Evolutionary conservation across 2,797 vertebrate genomes (phyloP), one percentile per base, ranked within the genome.

Genomic region (Molossus molossus): DNA sequence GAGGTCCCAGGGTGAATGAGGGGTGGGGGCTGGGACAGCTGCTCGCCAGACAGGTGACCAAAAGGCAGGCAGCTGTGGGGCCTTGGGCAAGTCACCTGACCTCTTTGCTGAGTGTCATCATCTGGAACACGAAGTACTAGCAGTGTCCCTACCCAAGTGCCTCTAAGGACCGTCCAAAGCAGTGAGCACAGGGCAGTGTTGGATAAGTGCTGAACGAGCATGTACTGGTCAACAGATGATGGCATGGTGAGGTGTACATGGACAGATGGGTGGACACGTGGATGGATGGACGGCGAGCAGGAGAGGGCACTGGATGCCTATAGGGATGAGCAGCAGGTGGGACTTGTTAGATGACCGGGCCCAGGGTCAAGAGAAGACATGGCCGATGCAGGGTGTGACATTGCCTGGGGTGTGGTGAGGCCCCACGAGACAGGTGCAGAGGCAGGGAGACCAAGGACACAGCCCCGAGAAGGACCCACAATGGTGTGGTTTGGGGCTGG

Each of bases 21-120:
- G 14, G 33, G 33, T 33, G 33, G 40, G 13, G 55, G 33, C 50
- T 27, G 72, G 27, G 64, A 55, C 55, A 87, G n/a, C 23, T 55
- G 72, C 25, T 9, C 55, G 53, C 82, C 10, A 85, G 60, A 65
- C 25, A 13, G 18, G 23, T 86, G 64, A 57, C 40, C 1, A 80
- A 58, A 70, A 87, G 33, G 33, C 25, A 93, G n/a, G 37, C 55
- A 62, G 72, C 60, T 27, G 60, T 79, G 89, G 60, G 82, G 29
- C 33, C 62, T 6, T 37, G n/a, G n/a, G 13, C 29, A 53, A 25
- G 70, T 33, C 92, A 72, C 27, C 40, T n/a, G 58, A 62, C 88
- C 85, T 14, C 45, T 92, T 27, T 25, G 50, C 73, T 76, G 33
- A 2, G 77, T 53, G 25, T 72, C 21, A 12, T 18, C 15, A 29